A percentile compares a stretch with the other conserved stretches of the same genome.
phyloP scores from a whole-genome alignment of 2,797 vertebrate species.

The Propithecus deckenii region DNA sequence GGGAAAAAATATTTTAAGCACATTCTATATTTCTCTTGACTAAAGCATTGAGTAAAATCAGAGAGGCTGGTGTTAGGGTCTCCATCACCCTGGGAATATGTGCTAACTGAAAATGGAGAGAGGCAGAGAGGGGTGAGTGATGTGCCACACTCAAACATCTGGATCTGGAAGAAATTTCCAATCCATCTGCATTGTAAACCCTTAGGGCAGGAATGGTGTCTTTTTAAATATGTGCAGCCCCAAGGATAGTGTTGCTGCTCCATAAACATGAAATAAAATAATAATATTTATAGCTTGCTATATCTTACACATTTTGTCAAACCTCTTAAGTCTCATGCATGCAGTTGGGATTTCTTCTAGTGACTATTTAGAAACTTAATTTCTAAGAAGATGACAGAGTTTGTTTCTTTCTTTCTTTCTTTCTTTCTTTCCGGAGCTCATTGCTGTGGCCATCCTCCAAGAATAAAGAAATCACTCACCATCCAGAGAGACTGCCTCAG shows the following conservation, averaged over 20 bases:
- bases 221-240: conserved; percentile 42
- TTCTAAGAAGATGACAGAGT: conserved; percentile 15
- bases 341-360: conserved; percentile 28
- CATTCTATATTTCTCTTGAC: neutral
- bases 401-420: neutral
- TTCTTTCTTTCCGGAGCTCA: neutral
- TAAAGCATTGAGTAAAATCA: neutral
- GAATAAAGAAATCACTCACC: neutral
- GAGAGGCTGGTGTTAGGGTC: neutral
- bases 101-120: conserved; percentile 48
- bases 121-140: neutral
- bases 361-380: conserved; percentile 12
- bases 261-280: conserved; percentile 53
- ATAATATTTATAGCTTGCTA: conserved; percentile 32
- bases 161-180: conserved; percentile 9
- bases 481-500: neutral
- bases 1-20: neutral
- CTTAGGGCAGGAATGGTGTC: conserved; percentile 46
- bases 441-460: neutral
- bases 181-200: conserved; percentile 43
- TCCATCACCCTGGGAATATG: neutral
- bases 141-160: neutral
- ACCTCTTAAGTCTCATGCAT: conserved; percentile 12
- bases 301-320: conserved; percentile 31
- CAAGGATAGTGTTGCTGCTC: neutral